Base-by-base conservation (phyloP, 2,797 vertebrate genomes). In the Coilia nasus region DNA sequence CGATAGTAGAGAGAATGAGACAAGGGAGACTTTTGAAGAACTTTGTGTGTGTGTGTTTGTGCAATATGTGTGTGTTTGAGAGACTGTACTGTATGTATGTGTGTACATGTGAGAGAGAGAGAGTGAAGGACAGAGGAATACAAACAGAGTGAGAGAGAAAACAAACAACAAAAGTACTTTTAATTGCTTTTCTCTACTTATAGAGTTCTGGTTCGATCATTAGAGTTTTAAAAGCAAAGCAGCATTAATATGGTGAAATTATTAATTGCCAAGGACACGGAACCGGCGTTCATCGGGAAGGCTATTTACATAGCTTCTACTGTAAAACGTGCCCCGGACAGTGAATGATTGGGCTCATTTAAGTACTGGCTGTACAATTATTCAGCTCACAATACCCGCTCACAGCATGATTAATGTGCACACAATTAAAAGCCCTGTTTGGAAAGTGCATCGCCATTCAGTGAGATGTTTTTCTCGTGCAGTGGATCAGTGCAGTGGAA, bases 321-420 rank as follows among this genome's bases (percentile, higher is more conserved):
- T 71, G 67, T 71, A 31, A 35, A 31, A 71, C 17, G 31, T 35
- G 67, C 31, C 28, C 67, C 17, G 67, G 67, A 35, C 67, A 71
- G 67, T 71, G 67, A 71, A 35, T 71, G 67, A 71, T 71, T 71
- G 67, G 67, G 28, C 67, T 71, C 31, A 71, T 71, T 71, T 31
- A 71, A 31, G 67, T 6, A 71, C 31, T 71, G 67, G 15, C 67
- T 71, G 67, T 15, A 71, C 31, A 35, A 6, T 71, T 17, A 71
- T 71, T 71, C 67, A 71, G 5, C 31, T 14, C 67, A 71, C 67
- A 71, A 35, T 15, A 31, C 67, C 12, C 15, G 67, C 15, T 35
- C 14, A 5, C 4, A 3, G 14, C 17, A 35, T 71, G 67, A 71
- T 71, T 31, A 71, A 71, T 71, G 67, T 71, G 28, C 15, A 19